Percentiles rank a stretch among this genome's conserved stretches.
Conservation (phyloP, 2,888 invertebrate genomes). For the Meghimatium bilineatum region DNA sequence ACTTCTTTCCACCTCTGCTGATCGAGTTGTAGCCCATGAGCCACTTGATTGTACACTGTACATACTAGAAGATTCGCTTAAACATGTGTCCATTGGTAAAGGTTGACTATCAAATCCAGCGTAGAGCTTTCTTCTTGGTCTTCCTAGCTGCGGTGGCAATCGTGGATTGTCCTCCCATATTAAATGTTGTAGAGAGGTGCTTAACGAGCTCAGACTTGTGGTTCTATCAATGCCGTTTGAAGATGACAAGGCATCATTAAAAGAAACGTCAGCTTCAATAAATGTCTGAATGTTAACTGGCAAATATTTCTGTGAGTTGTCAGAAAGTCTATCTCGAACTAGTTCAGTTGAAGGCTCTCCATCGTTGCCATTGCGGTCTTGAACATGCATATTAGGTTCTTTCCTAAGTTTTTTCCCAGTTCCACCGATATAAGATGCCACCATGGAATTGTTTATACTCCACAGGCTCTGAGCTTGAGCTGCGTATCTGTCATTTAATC, state of each 20-base stretch:
- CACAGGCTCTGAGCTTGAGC: background rate
- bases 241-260: background rate
- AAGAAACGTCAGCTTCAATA: background rate
- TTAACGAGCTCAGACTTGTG: background rate
- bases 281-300: background rate
- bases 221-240: background rate
- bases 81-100: slow-evolving; percentile 41
- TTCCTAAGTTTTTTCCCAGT: background rate
- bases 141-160: slow-evolving; percentile 37
- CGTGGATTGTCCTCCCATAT: slow-evolving; percentile 13
- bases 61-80: slow-evolving; percentile 37
- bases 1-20: slow-evolving; percentile 32
- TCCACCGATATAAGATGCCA: background rate
- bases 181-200: background rate
- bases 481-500: background rate
- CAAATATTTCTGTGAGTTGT: background rate
- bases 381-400: background rate
- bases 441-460: background rate
- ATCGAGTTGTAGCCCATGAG: slow-evolving; percentile 25
- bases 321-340: background rate
- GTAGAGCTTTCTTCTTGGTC: slow-evolving; percentile 34
- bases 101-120: slow-evolving; percentile 48
- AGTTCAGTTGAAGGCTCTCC: background rate
- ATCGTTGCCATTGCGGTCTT: background rate
- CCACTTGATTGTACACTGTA: slow-evolving; percentile 14